Evolutionary conservation across 2,113 vertebrate species (phyloP), one percentile per base, ranked within the genome.

Genomic region (Elachura formosa): DNA sequence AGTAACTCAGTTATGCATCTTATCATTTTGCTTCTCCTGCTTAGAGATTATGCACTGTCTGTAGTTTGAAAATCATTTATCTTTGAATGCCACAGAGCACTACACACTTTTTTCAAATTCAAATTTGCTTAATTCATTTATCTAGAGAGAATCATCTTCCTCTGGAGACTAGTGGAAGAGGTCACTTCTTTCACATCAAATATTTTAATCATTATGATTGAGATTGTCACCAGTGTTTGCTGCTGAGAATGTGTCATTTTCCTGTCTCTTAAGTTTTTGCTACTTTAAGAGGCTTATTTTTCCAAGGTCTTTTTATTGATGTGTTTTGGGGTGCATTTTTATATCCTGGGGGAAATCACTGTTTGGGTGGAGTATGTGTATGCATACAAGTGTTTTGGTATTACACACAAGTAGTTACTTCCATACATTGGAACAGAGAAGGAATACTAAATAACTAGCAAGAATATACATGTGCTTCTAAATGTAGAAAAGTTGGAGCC

Each of bases 371-470:
- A 6, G 7, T 19, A 6, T 31, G 8, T 28, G 11, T 2, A 26
- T 6, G 3, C 0, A 0, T 29, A 14, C 0, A 1, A 26, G 18
- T 4, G 6, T 74, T 29, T 6, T 82, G 22, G 3, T 28, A 12
- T 64, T 69, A 56, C 24, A 49, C 11, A 55, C 22, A 79, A 43
- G 12, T 25, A 51, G 15, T 61, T 95, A 24, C 48, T 62, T 79
- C 24, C n/a, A 14, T n/a, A 28, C 7, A 17, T 2, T 40, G 31
- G 41, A 83, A 16, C 3, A 62, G 12, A 64, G 34, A 68, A 66
- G 24, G 49, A 64, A 45, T 52, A 25, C 23, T 25, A 18, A 82
- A 67, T 63, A 89, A 10, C 13, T 64, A 87, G 36, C 7, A 72
- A 72, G 36, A 84, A 69, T 58, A 38, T 19, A 48, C 26, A 11